Conservation (phyloP, 1,140 invertebrate genomes). For the Apis cerana region DNA sequence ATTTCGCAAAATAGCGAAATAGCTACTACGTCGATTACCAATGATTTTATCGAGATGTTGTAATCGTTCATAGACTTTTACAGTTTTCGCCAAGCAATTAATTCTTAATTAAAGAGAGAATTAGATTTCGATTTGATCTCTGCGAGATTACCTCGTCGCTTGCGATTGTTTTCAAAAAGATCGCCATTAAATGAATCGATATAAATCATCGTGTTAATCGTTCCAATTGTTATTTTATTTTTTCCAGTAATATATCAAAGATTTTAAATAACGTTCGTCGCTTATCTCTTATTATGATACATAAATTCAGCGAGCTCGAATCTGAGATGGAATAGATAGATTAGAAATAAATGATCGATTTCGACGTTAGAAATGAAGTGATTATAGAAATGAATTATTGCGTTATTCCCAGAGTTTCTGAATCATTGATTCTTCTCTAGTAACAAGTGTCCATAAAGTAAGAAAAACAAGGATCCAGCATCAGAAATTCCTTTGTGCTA, state of each 20-base stretch:
- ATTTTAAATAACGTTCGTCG: too few relatives aligned
- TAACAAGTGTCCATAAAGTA: too few relatives aligned
- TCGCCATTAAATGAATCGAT: not conserved
- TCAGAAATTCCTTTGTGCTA: too few relatives aligned
- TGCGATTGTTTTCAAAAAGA: not conserved
- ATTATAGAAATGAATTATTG: too few relatives aligned
- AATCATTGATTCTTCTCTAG: too few relatives aligned
- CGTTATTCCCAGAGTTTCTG: too few relatives aligned
- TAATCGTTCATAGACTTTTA: not conserved
- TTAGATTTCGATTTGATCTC: not conserved
- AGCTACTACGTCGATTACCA: not conserved
- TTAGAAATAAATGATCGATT: not conserved
- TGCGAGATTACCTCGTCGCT: not conserved
- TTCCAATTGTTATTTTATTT: not conserved
- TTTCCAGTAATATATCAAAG: too few relatives aligned
- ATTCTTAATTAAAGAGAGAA: not conserved
- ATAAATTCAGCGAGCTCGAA: too few relatives aligned
- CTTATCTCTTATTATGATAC: too few relatives aligned
- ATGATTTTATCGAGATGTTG: not conserved
- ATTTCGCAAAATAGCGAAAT: not conserved
- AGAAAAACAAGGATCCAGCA: too few relatives aligned
- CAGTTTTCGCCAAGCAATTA: not conserved
- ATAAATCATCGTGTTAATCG: not conserved
- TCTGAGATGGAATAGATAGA: not conserved
- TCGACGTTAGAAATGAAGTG: not conserved